A percentile compares a stretch with the other conserved stretches of the same genome.
Conservation (phyloP, 2,113 vertebrate genomes). For the Takifugu bimaculatus region DNA sequence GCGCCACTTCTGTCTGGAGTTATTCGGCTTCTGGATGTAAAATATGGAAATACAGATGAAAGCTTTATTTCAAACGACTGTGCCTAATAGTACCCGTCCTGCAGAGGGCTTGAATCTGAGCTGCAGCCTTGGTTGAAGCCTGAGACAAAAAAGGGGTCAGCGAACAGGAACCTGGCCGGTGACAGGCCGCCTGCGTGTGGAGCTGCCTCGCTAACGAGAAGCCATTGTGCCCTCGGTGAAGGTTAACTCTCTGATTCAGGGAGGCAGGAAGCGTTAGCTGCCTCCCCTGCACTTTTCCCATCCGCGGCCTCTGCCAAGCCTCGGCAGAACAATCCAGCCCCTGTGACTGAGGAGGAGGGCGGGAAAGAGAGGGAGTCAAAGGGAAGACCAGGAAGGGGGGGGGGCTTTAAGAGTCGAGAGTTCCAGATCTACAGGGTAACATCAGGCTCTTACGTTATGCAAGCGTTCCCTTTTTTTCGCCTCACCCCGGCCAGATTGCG, state of each 20-base stretch:
- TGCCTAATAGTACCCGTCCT: not conserved
- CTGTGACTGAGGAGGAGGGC: slow-evolving; percentile 51
- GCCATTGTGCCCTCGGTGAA: slow-evolving; percentile 64
- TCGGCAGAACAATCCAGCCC: slow-evolving; percentile 64
- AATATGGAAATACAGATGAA: slow-evolving; percentile 7
- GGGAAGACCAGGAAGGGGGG: slow-evolving; percentile 13
- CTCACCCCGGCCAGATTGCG: slow-evolving; percentile 45
- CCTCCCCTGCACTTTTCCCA: slow-evolving; percentile 70
- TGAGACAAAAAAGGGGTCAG: slow-evolving; percentile 37
- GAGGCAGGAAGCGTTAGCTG: slow-evolving; percentile 69
- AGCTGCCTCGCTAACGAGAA: slow-evolving; percentile 56
- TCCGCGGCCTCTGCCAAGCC: slow-evolving; percentile 66
- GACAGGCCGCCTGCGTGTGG: slow-evolving; percentile 58
- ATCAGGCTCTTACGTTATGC: slow-evolving; percentile 63
- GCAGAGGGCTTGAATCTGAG: slow-evolving; percentile 18
- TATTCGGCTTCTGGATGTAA: slow-evolving; percentile 2
- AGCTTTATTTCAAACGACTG: slow-evolving; percentile 7
- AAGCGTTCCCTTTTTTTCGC: slow-evolving; percentile 60
- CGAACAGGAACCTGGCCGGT: slow-evolving; percentile 50
- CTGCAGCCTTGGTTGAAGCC: slow-evolving; percentile 22
- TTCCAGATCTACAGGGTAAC: slow-evolving; percentile 57
- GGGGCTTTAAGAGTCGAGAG: slow-evolving; percentile 21
- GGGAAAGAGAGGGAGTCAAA: slow-evolving; percentile 17
- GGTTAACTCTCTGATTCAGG: slow-evolving; percentile 68
- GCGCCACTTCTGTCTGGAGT: slow-evolving; percentile 2